Conservation (phyloP, 2,888 invertebrate species). For the Kryphioiulus occultus region DNA sequence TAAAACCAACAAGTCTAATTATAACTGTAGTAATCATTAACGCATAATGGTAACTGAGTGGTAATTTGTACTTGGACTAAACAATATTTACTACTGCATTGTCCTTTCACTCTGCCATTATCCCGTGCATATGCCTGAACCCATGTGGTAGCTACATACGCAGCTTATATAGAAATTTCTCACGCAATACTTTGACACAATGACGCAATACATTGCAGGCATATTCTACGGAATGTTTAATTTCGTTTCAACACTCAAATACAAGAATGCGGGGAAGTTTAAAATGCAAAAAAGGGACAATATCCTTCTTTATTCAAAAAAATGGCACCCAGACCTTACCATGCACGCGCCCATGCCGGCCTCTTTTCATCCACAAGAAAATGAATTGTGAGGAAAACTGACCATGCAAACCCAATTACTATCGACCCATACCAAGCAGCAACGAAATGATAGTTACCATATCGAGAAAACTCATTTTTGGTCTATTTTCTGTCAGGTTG, state of each 20-base stretch:
- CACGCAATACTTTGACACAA: not conserved
- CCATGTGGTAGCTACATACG: not conserved
- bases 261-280: not conserved
- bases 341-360: not conserved
- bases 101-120: not conserved
- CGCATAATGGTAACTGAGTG: not conserved
- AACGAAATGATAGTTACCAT: not conserved
- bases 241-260: not conserved
- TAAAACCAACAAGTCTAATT: too few species aligned
- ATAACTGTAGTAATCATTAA: not conserved
- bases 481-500: constrained; percentile 9
- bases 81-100: not conserved
- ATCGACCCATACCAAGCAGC: not conserved
- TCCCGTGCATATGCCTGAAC: too few species aligned
- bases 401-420: too few species aligned
- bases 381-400: not conserved
- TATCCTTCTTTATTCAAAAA: not conserved
- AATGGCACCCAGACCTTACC: not conserved
- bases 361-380: not conserved
- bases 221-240: not conserved
- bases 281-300: not conserved
- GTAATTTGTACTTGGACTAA: not conserved
- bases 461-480: not conserved
- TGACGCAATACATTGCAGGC: not conserved
- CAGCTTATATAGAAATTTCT: not conserved